phyloP scores from a whole-genome alignment of 2,797 vertebrate species.

The Peromyscus attwateri region DNA sequence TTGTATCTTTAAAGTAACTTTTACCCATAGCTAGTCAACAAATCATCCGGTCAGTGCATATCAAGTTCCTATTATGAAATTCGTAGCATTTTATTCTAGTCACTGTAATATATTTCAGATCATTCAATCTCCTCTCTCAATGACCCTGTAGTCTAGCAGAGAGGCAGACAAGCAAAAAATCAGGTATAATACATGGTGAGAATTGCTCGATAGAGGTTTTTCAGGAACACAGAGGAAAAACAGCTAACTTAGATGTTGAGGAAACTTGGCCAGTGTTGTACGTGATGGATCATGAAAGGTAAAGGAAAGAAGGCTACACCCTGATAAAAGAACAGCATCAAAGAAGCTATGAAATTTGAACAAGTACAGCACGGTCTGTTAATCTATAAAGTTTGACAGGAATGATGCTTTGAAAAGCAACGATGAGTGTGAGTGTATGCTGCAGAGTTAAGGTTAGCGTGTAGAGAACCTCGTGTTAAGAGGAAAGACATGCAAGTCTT shows the following conservation, averaged over 20 bases:
- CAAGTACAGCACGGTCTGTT: neutral
- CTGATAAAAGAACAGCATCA: neutral
- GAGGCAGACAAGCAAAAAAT: neutral
- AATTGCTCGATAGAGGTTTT: neutral
- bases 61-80: neutral
- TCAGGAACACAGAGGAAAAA: neutral
- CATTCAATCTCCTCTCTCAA: neutral
- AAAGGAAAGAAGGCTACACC: neutral
- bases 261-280: neutral
- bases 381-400: neutral
- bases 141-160: neutral
- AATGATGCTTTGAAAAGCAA: neutral
- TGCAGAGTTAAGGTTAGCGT: neutral
- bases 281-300: neutral
- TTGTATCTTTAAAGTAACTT: slow-evolving; percentile 4
- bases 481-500: neutral
- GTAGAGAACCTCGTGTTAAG: neutral
- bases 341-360: neutral
- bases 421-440: no score
- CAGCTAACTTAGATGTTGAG: neutral
- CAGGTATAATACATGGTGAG: neutral
- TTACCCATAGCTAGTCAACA: neutral
- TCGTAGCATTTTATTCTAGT: neutral
- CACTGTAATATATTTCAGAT: neutral
- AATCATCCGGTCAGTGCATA: neutral